Percentiles rank a stretch among this genome's conserved stretches.
Evolutionary conservation across 2,888 invertebrate genomes (phyloP).

Genomic region (Willowsia nigromaculata): DNA sequence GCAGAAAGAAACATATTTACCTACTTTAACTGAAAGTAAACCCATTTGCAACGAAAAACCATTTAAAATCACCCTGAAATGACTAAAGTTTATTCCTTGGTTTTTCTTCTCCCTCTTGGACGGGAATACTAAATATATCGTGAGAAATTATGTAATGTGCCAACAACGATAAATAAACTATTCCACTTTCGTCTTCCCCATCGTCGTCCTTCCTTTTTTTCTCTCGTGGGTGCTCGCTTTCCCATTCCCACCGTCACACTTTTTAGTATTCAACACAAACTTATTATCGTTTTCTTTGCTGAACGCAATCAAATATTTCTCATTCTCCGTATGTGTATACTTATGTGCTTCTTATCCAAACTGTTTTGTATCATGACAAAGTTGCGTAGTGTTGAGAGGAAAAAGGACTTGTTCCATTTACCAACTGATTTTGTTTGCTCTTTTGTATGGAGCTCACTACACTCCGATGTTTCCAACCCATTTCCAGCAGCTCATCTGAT

Average conservation of each 20-base stretch:
- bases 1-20: conserved; percentile 11
- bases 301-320: conserved; percentile 39
- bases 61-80: conserved; percentile 22
- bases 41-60: conserved; percentile 9
- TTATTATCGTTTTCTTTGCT: conserved; percentile 33
- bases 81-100: conserved; percentile 36
- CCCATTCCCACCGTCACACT: conserved; percentile 35
- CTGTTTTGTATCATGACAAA: not conserved
- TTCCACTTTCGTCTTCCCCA: conserved; percentile 33
- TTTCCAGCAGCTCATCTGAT: conserved; percentile 45
- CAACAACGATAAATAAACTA: conserved; percentile 64
- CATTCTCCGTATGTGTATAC: not conserved
- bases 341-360: not conserved
- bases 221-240: not conserved
- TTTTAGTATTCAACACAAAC: conserved; percentile 52
- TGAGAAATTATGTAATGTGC: conserved; percentile 70
- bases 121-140: conserved; percentile 64
- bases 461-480: conserved; percentile 32
- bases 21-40: conserved; percentile 3
- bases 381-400: conserved; percentile 3
- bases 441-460: conserved; percentile 29
- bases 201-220: conserved; percentile 29
- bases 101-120: not conserved
- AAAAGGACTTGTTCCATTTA: not conserved
- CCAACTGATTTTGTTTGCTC: conserved; percentile 43